Conservation (phyloP, 2,113 vertebrate species). For the Tinamus guttatus region DNA sequence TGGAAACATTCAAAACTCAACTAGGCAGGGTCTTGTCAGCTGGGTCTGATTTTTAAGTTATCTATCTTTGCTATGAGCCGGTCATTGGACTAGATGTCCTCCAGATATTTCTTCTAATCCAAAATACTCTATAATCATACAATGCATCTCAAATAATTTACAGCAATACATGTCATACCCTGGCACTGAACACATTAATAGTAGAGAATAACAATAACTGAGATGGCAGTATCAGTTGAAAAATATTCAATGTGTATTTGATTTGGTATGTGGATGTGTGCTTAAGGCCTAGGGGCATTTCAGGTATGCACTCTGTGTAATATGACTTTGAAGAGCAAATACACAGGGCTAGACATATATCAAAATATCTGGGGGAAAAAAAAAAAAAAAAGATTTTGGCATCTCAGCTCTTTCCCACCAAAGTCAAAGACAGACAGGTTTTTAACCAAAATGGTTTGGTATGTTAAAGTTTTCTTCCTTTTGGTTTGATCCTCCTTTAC, state of each 20-base stretch:
- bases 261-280: background rate
- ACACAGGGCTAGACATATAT: background rate
- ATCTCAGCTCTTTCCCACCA: background rate
- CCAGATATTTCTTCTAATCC: background rate
- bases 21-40: background rate
- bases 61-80: background rate
- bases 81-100: background rate
- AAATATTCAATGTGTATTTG: background rate
- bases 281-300: background rate
- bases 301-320: background rate
- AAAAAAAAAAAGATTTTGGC: background rate
- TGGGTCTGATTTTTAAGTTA: background rate
- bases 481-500: background rate
- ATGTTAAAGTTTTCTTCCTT: background rate
- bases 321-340: background rate
- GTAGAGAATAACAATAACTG: background rate
- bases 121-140: background rate
- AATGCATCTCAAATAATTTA: background rate
- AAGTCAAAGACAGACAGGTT: background rate
- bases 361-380: background rate
- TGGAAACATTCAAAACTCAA: background rate
- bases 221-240: background rate
- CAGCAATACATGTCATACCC: background rate
- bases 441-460: background rate
- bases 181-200: background rate